phyloP scores from a whole-genome alignment of 2,888 invertebrate species.

The Sepiola atlantica region DNA sequence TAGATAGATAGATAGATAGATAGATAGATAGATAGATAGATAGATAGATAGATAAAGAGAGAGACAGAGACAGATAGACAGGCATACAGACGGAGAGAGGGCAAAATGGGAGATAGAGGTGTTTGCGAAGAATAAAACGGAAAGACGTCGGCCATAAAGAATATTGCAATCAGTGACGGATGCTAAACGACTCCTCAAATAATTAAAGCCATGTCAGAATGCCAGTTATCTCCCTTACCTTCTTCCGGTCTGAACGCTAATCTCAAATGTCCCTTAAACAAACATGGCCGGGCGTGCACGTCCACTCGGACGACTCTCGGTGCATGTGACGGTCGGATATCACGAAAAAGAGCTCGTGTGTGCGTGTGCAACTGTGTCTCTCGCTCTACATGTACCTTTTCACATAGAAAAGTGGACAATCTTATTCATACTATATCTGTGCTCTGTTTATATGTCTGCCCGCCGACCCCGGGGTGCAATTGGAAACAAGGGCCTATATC shows the following conservation, averaged over 20 bases:
- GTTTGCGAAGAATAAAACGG: background rate
- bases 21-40: background rate
- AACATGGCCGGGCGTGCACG: background rate
- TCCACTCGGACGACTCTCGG: background rate
- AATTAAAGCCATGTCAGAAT: conserved; percentile 32
- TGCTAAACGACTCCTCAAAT: conserved; percentile 32
- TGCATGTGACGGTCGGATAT: background rate
- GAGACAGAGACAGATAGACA: background rate
- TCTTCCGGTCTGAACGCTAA: background rate
- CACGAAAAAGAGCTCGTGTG: background rate
- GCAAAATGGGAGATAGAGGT: background rate
- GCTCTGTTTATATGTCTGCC: too few species aligned
- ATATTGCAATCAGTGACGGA: conserved; percentile 32
- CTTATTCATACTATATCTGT: too few species aligned
- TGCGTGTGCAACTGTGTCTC: too few species aligned
- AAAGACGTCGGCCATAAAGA: background rate
- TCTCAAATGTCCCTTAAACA: conserved; percentile 17
- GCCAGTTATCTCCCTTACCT: conserved; percentile 32
- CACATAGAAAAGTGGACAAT: too few species aligned
- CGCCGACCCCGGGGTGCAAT: too few species aligned
- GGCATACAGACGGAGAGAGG: background rate
- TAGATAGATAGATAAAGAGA: background rate
- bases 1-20: background rate
- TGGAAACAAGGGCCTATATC: too few species aligned
- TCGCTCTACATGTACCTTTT: too few species aligned